Conservation (phyloP, 2,888 invertebrate species). For the Abrostola tripartita region DNA sequence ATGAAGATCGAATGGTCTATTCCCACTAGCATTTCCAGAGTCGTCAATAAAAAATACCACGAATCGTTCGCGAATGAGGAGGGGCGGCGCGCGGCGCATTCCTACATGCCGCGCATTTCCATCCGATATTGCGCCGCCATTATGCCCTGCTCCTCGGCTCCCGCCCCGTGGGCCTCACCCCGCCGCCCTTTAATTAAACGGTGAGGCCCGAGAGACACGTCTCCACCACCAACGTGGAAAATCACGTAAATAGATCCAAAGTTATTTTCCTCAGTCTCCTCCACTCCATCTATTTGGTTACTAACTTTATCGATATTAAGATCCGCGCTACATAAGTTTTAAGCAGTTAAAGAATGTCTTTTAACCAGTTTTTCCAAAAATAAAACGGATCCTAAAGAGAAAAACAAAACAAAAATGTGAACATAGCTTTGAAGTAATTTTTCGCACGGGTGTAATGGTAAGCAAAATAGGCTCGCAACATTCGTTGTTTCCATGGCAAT, state of each 20-base stretch:
- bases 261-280: slow-evolving; percentile 70
- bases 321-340: slow-evolving; percentile 20
- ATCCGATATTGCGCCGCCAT: slow-evolving; percentile 89
- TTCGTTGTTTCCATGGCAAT: slow-evolving; percentile 73
- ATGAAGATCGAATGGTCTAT: slow-evolving; percentile 67
- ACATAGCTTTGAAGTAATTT: slow-evolving; percentile 27
- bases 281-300: slow-evolving; percentile 64
- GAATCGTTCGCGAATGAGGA: slow-evolving; percentile 85
- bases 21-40: slow-evolving; percentile 81
- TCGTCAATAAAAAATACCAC: slow-evolving; percentile 88
- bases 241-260: slow-evolving; percentile 85
- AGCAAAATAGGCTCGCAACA: slow-evolving; percentile 57
- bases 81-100: slow-evolving; percentile 86
- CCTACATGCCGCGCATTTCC: slow-evolving; percentile 89
- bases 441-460: slow-evolving; percentile 42
- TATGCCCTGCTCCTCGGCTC: slow-evolving; percentile 82
- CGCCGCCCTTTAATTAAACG: slow-evolving; percentile 88
- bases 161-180: slow-evolving; percentile 74
- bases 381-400: slow-evolving; percentile 7
- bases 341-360: slow-evolving; percentile 10
- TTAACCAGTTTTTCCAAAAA: slow-evolving; percentile 10
- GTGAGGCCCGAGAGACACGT: slow-evolving; percentile 86
- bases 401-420: slow-evolving; percentile 21
- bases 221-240: slow-evolving; percentile 83
- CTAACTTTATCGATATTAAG: slow-evolving; percentile 59